phyloP scores from a whole-genome alignment of 2,888 invertebrate species.

The Eupithecia tripunctaria region DNA sequence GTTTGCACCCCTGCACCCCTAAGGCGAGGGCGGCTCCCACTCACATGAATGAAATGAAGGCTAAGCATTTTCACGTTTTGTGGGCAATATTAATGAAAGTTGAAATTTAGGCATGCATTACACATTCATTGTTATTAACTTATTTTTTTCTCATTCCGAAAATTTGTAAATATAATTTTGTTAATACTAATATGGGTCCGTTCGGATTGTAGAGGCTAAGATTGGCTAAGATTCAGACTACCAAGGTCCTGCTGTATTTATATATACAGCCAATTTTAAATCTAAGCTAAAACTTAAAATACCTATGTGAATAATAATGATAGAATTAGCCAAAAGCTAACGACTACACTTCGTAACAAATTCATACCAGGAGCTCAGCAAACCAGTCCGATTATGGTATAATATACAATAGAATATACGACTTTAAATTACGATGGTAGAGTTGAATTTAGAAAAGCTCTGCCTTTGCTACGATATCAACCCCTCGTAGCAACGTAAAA shows the following conservation, averaged over 20 bases:
- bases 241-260: no score
- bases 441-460: constrained; percentile 36
- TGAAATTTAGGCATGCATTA: neutral
- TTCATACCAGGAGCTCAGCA: constrained; percentile 7
- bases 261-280: neutral
- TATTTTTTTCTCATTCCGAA: no score
- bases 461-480: constrained; percentile 46
- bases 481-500: constrained; percentile 59
- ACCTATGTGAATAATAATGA: neutral
- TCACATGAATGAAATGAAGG: constrained; percentile 2
- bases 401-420: neutral
- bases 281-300: neutral
- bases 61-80: constrained; percentile 1
- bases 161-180: neutral
- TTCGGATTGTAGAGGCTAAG: neutral
- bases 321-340: neutral
- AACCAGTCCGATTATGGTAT: neutral
- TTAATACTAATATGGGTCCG: no score
- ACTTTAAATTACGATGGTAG: constrained; percentile 2
- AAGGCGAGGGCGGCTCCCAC: constrained; percentile 11
- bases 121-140: neutral
- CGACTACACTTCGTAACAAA: constrained; percentile 12
- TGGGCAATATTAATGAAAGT: neutral
- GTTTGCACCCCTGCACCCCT: constrained; percentile 36
- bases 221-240: no score